These are phyloP conservation scores for Platyscapa corneri DNA, from an alignment of 1,140 invertebrate genomes.

Conservation along the genomic window DNA sequence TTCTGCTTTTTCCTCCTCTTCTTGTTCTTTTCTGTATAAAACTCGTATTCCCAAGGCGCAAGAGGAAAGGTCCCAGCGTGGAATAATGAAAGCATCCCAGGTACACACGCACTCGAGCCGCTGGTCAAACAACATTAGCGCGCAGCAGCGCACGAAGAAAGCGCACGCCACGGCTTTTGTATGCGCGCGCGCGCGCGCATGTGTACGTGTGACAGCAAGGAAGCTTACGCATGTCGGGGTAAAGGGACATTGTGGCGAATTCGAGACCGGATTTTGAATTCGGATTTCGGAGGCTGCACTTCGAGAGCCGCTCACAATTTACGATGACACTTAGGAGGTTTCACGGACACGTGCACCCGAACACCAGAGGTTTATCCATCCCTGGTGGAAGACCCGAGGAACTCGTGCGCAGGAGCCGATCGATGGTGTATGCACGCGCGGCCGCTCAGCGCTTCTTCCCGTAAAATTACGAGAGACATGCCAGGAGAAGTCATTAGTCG, in stretches of 20 bases:
- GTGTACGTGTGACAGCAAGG: too few relatives aligned
- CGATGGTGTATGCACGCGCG: not conserved
- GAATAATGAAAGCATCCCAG: constrained; percentile 25
- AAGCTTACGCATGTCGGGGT: too few relatives aligned
- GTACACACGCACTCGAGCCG: constrained; percentile 20
- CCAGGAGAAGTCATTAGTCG: constrained; percentile 32
- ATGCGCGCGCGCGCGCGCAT: not conserved
- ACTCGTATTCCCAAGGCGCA: constrained; percentile 35
- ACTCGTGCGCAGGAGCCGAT: not conserved
- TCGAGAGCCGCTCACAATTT: constrained; percentile 43
- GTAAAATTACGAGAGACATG: too few relatives aligned
- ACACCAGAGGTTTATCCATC: too few relatives aligned
- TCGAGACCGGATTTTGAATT: constrained; percentile 39
- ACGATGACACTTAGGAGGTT: constrained; percentile 50
- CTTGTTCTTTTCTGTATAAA: constrained; percentile 14
- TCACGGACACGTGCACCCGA: not conserved
- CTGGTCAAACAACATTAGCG: constrained; percentile 48
- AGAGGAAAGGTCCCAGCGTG: constrained; percentile 17
- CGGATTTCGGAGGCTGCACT: constrained; percentile 2
- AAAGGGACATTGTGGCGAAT: constrained; percentile 26
- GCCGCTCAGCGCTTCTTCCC: too few relatives aligned
- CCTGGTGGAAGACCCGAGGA: too few relatives aligned
- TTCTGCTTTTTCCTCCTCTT: too few relatives aligned
- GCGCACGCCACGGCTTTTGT: not conserved
- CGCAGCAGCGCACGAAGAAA: constrained; percentile 12